Percentiles rank a stretch among this genome's conserved stretches.
Conservation (phyloP, 2,113 vertebrate species). For the Bos indicus region DNA sequence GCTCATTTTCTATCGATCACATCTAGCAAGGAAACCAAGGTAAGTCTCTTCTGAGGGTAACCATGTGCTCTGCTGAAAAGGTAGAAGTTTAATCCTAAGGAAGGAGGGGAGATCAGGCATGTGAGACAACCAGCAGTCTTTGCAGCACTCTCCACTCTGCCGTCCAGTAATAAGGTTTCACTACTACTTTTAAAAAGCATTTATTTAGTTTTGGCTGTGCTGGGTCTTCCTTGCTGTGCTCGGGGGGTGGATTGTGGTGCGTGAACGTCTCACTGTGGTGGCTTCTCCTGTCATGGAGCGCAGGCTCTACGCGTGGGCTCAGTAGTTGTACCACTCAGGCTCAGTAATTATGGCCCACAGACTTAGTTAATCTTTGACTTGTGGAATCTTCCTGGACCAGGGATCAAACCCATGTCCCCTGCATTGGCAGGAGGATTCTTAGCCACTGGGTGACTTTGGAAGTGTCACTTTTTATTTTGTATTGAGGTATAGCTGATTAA, state of each 20-base stretch:
- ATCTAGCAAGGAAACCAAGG: neutral
- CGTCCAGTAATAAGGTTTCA: neutral
- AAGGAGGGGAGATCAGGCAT: neutral
- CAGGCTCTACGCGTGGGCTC: neutral
- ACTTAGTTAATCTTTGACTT: neutral
- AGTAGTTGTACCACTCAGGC: neutral
- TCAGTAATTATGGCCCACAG: neutral
- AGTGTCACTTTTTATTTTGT: neutral
- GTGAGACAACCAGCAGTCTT: neutral
- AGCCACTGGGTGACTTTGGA: neutral
- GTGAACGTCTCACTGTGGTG: neutral
- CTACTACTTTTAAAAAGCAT: neutral
- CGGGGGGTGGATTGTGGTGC: rapidly evolving
- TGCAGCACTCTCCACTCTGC: neutral
- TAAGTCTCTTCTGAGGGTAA: neutral
- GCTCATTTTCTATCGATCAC: neutral
- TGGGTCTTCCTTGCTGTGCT: neutral
- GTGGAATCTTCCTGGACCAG: neutral
- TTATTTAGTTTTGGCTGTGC: neutral
- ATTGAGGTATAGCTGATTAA: neutral
- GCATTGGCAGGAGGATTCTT: neutral
- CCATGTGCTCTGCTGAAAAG: neutral
- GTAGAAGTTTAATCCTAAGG: neutral
- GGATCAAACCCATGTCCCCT: neutral
- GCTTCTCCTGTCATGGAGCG: neutral